Evolutionary conservation across 2,888 invertebrate species (phyloP).

Genomic region (Alcis repandata): DNA sequence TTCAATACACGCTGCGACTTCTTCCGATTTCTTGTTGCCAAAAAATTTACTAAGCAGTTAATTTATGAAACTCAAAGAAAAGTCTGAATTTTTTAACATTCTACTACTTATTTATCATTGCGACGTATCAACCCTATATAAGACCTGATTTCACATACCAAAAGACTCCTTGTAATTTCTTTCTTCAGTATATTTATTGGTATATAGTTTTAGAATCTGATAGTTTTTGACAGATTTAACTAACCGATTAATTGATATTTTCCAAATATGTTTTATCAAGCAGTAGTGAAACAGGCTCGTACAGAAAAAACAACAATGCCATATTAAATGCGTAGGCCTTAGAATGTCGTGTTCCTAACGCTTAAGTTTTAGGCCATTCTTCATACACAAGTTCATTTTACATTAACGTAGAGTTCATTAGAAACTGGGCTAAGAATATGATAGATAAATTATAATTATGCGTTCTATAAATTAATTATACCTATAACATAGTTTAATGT

Average conservation of each 20-base stretch:
- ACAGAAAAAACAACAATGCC: conserved; percentile 51
- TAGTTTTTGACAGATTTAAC: no score
- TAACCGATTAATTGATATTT: no score
- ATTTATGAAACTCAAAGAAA: not conserved
- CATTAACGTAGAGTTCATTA: conserved; percentile 24
- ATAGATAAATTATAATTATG: not conserved
- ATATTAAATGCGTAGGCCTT: conserved; percentile 60
- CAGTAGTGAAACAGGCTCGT: conserved; percentile 45
- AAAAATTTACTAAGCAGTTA: not conserved
- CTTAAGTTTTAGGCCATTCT: conserved; percentile 62
- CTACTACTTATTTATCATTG: no score
- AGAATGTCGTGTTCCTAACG: conserved; percentile 53
- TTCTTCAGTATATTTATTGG: no score
- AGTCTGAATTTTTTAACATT: no score
- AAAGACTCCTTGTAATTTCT: no score
- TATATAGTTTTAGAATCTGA: not conserved
- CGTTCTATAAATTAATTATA: not conserved
- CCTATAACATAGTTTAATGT: not conserved
- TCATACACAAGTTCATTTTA: conserved; percentile 41
- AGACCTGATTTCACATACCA: not conserved
- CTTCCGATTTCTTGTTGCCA: not conserved
- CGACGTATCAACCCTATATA: not conserved
- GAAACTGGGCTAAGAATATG: conserved; percentile 2
- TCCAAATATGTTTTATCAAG: conserved; percentile 43
- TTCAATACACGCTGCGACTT: not conserved